These are phyloP conservation scores for Acheta domesticus DNA, from an alignment of 2,888 invertebrate species.

Conservation along the genomic window DNA sequence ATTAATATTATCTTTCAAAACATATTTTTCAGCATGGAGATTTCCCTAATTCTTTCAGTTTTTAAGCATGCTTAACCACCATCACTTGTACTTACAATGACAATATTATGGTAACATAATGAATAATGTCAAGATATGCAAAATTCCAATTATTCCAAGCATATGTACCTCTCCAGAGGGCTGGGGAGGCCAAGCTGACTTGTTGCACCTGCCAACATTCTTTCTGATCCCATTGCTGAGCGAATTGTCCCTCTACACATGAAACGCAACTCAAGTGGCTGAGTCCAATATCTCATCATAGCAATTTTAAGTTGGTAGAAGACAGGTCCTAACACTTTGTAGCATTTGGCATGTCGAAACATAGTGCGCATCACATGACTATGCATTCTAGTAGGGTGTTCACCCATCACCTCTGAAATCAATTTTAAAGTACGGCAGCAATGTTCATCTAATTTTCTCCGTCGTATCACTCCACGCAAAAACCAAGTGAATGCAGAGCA, in stretches of 20 bases:
- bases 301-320: slow-evolving; percentile 42
- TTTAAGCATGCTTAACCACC: background rate
- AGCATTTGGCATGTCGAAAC: slow-evolving; percentile 43
- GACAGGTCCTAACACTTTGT: slow-evolving; percentile 43
- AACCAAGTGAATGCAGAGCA: slow-evolving; percentile 42
- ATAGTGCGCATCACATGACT: slow-evolving; percentile 43
- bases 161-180: slow-evolving; percentile 35
- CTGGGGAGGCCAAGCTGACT: slow-evolving; percentile 36
- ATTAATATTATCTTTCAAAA: background rate
- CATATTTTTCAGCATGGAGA: background rate
- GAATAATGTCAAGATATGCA: slow-evolving; percentile 2
- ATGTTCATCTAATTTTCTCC: slow-evolving; percentile 41
- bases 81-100: background rate
- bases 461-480: slow-evolving; percentile 42
- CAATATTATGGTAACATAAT: slow-evolving; percentile 9
- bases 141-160: slow-evolving; percentile 34
- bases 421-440: slow-evolving; percentile 40
- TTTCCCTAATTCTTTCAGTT: background rate
- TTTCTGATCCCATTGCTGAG: slow-evolving; percentile 33
- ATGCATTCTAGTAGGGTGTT: slow-evolving; percentile 41
- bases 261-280: slow-evolving; percentile 41
- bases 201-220: slow-evolving; percentile 30
- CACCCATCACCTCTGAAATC: slow-evolving; percentile 42
- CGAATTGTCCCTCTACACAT: slow-evolving; percentile 39
- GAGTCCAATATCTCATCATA: slow-evolving; percentile 42